Evolutionary conservation across 2,888 invertebrate species (phyloP).

Genomic region (Bugula neritina): DNA sequence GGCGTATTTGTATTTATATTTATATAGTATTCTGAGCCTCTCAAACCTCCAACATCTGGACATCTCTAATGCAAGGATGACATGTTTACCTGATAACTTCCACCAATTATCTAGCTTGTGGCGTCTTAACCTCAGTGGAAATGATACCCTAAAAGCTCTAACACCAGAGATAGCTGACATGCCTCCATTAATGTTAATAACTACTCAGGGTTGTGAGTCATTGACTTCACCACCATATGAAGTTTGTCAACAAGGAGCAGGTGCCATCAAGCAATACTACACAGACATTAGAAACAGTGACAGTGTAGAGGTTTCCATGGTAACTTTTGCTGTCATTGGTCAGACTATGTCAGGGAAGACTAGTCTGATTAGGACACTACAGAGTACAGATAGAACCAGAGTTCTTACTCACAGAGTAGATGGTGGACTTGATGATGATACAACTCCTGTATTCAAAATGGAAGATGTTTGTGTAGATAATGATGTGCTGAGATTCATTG

Average conservation of each 20-base stretch:
- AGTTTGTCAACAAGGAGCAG: not conserved
- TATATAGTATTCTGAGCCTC: not conserved
- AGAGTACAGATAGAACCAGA: not conserved
- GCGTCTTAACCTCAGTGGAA: not conserved
- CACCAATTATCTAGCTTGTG: not conserved
- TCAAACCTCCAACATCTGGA: not conserved
- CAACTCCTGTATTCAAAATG: not conserved
- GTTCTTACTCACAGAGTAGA: not conserved
- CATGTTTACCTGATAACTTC: not conserved
- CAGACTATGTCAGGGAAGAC: not conserved
- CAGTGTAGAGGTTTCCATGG: not conserved
- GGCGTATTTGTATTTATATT: too few species aligned
- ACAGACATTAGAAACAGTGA: not conserved
- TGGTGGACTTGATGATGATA: not conserved
- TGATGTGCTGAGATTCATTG: not conserved
- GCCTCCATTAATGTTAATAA: not conserved
- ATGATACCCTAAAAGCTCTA: not conserved
- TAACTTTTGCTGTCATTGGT: not conserved
- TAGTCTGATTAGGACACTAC: not conserved
- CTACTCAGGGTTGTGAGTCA: not conserved
- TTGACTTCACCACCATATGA: not conserved
- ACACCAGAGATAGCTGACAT: not conserved
- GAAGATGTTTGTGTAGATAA: not conserved
- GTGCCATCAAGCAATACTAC: not conserved
- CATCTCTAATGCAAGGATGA: not conserved